Percentiles rank a stretch among this genome's conserved stretches.
Evolutionary conservation across 1,140 invertebrate species (phyloP).

Genomic region (Chymomyza costata): DNA sequence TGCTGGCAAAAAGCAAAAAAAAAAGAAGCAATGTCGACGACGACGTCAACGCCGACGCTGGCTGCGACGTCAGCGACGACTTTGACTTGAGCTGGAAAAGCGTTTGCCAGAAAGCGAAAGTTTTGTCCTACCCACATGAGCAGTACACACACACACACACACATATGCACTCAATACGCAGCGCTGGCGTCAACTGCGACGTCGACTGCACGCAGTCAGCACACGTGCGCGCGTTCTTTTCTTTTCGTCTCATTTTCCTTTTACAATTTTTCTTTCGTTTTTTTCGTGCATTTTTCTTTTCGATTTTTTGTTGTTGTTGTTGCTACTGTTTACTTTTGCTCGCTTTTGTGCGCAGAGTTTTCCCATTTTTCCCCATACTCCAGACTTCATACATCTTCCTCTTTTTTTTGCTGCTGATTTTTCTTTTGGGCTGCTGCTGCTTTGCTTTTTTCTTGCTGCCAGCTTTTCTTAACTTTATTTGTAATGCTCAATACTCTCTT

Average conservation of each 20-base stretch:
- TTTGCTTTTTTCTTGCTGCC: conserved; percentile 7
- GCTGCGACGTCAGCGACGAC: background rate
- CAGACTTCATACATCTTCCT: too few species aligned
- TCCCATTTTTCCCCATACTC: too few species aligned
- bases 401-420: conserved; percentile 24
- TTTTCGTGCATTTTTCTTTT: conserved; percentile 20
- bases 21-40: background rate
- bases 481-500: conserved; percentile 4
- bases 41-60: conserved; percentile 1
- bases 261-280: conserved; percentile 31
- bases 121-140: conserved; percentile 55
- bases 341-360: conserved; percentile 26
- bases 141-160: conserved; percentile 6
- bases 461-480: conserved; percentile 43
- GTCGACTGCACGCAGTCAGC: conserved; percentile 18
- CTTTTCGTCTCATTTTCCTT: background rate
- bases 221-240: conserved; percentile 8
- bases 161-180: conserved; percentile 10
- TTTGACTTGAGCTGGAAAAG: conserved; percentile 8
- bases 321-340: conserved; percentile 20
- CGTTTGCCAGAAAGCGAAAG: conserved; percentile 49
- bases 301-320: conserved; percentile 33
- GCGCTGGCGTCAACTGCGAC: conserved; percentile 15
- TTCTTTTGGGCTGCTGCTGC: conserved; percentile 24
- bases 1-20: conserved; percentile 40